Conservation (phyloP, 2,888 invertebrate species). For the Eueremaeus valkanovi region DNA sequence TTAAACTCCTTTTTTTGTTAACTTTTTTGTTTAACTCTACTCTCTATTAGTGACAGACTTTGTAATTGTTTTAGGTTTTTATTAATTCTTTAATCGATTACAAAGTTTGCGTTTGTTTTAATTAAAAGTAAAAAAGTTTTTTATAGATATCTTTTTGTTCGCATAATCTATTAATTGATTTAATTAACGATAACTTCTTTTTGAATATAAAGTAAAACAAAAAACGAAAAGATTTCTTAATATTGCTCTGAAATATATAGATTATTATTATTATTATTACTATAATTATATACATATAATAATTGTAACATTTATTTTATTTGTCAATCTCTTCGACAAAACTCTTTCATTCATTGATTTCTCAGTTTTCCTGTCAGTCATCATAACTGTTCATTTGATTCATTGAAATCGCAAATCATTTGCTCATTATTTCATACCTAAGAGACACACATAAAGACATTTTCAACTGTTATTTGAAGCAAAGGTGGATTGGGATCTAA, state of each 20-base stretch:
- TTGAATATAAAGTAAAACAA: background rate
- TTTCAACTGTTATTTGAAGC: conserved; percentile 16
- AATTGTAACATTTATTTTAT: conserved; percentile 6
- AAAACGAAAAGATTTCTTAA: background rate
- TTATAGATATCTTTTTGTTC: background rate
- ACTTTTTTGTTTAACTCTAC: too few species aligned
- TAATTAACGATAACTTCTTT: background rate
- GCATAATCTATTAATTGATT: conserved; percentile 12
- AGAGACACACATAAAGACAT: background rate
- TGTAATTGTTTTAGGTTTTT: too few species aligned
- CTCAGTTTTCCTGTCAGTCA: conserved; percentile 1
- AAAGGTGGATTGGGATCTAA: conserved; percentile 20
- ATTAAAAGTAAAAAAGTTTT: background rate
- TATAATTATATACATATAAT: background rate
- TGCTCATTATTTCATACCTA: background rate
- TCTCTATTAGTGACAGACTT: too few species aligned
- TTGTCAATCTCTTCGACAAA: background rate
- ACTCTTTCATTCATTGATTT: conserved; percentile 13
- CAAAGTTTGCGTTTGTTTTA: background rate
- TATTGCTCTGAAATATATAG: conserved; percentile 1
- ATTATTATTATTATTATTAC: background rate
- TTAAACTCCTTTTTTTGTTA: background rate
- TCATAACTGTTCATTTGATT: background rate
- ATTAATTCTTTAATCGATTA: too few species aligned
- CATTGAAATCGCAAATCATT: conserved; percentile 6